Percentiles rank a stretch among this genome's conserved stretches.
Conservation (phyloP, 2,888 invertebrate species). For the Halocaridina rubra region DNA sequence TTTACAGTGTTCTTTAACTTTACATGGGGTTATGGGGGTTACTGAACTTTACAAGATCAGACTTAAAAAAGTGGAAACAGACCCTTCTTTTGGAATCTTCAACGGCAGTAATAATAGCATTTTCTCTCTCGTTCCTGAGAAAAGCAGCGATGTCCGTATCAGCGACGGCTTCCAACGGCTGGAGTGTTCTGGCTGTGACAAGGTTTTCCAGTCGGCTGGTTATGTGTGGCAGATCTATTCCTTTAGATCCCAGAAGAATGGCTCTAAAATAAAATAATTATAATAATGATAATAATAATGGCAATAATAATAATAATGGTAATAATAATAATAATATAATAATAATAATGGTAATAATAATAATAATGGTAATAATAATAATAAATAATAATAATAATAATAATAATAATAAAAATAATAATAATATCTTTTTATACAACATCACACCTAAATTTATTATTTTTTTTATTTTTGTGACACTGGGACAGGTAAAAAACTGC, state of each 20-base stretch:
- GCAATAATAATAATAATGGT: no score
- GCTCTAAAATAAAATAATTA: conserved; percentile 71
- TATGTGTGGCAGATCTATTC: conserved; percentile 92
- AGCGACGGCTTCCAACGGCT: conserved; percentile 78
- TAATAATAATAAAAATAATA: no score
- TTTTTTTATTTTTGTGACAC: no score
- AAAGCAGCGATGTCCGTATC: conserved; percentile 92
- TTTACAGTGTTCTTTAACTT: neutral
- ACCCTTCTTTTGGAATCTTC: conserved; percentile 89
- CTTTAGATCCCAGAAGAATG: conserved; percentile 88
- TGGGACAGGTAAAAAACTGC: no score
- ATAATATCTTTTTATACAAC: no score
- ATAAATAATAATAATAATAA: no score
- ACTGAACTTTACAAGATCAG: neutral
- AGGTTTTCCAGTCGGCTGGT: conserved; percentile 90
- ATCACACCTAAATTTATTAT: no score
- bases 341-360: no score
- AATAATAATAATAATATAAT: no score
- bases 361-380: no score
- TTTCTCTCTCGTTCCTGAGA: conserved; percentile 92
- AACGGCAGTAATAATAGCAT: conserved; percentile 89
- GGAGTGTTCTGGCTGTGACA: conserved; percentile 83
- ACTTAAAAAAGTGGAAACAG: conserved; percentile 65
- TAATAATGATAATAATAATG: no score
- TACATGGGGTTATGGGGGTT: neutral